phyloP scores from a whole-genome alignment of 2,113 vertebrate genomes.

The Plestiodon gilberti region DNA sequence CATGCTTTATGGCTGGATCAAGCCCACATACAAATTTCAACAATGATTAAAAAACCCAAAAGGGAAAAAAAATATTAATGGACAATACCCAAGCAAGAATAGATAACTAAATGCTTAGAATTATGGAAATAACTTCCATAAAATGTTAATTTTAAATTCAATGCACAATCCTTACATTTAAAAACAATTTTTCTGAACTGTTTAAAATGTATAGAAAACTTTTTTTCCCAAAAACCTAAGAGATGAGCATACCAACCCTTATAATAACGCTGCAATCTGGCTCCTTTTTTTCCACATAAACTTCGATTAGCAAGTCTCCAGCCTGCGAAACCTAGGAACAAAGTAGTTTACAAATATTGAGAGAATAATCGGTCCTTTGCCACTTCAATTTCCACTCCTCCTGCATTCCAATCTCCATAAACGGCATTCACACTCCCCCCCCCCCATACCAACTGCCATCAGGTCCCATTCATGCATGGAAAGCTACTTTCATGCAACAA shows the following conservation, averaged over 20 bases:
- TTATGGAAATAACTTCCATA: background rate
- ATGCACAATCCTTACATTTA: background rate
- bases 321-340: conserved; percentile 89
- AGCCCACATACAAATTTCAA: background rate
- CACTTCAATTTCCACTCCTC: background rate
- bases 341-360: background rate
- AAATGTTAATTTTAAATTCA: background rate
- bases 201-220: background rate
- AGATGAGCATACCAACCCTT: conserved; percentile 77
- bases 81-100: background rate
- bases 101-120: background rate
- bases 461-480: background rate
- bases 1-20: background rate
- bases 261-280: conserved; percentile 93
- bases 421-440: background rate
- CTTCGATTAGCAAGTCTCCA: conserved; percentile 94
- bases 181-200: background rate
- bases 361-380: too few relatives aligned
- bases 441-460: too few relatives aligned
- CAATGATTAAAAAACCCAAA: too few relatives aligned
- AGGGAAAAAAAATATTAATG: background rate
- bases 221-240: background rate
- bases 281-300: conserved; percentile 90
- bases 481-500: background rate
- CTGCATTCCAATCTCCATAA: too few relatives aligned